A percentile compares a stretch with the other conserved stretches of the same genome.
Conservation (phyloP, 2,113 vertebrate genomes). For the Stomatorhinus ivindoensis region DNA sequence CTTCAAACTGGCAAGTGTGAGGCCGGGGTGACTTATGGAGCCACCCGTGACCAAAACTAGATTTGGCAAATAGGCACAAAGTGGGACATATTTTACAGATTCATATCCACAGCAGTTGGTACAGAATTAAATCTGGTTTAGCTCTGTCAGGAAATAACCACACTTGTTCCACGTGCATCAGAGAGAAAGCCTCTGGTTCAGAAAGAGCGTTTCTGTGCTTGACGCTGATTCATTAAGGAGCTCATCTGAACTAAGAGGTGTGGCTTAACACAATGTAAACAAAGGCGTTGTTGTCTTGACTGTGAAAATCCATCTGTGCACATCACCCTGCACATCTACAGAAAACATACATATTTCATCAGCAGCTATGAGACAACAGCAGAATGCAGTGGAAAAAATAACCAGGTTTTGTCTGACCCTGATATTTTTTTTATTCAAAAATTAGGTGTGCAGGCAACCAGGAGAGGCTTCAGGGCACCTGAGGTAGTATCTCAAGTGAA, state of each 20-base stretch:
- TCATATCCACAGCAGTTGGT: background rate
- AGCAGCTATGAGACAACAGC: conserved; percentile 3
- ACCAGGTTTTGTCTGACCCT: conserved; percentile 26
- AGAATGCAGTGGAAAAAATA: conserved; percentile 15
- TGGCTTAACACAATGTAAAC: conserved; percentile 57
- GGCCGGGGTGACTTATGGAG: background rate
- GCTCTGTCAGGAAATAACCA: background rate
- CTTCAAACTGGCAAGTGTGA: background rate
- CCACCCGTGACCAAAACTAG: background rate
- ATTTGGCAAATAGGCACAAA: background rate
- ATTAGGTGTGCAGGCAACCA: conserved; percentile 27
- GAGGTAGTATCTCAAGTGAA: conserved; percentile 26
- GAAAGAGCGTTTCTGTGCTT: background rate
- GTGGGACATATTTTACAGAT: background rate
- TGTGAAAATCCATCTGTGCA: conserved; percentile 34
- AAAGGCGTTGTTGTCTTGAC: conserved; percentile 59
- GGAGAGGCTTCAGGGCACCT: conserved; percentile 32
- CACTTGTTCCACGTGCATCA: background rate
- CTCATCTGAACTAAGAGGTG: conserved; percentile 55
- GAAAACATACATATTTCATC: conserved; percentile 6
- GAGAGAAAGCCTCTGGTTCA: background rate
- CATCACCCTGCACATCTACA: background rate
- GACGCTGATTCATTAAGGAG: background rate
- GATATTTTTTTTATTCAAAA: conserved; percentile 31
- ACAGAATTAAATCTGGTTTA: background rate